Percentiles rank a stretch among this genome's conserved stretches.
These are phyloP conservation scores for Taxidea taxus DNA, from an alignment of 2,113 vertebrate genomes.

Conservation along the genomic window DNA sequence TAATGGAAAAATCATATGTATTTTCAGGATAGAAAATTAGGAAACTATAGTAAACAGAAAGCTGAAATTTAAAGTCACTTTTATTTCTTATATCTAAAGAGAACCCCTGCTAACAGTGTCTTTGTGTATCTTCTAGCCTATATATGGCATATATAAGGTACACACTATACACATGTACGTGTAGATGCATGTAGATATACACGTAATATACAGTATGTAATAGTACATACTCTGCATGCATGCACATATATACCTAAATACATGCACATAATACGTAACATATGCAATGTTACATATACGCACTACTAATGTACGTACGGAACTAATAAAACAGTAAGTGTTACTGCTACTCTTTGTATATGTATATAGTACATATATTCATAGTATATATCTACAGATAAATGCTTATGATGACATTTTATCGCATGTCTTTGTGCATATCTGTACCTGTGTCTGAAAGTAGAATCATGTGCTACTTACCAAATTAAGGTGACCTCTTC, in stretches of 20 bases:
- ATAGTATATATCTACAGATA: neutral
- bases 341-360: neutral
- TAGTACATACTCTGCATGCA: too few species aligned
- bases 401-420: too few species aligned
- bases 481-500: neutral
- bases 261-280: neutral
- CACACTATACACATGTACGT: too few species aligned
- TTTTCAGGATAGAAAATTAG: neutral
- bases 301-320: neutral
- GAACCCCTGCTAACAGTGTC: neutral
- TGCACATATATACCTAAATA: too few species aligned
- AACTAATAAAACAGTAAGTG: neutral
- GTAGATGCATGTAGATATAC: neutral
- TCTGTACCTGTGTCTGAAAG: neutral
- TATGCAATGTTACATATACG: too few species aligned
- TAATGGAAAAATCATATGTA: neutral
- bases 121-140: neutral
- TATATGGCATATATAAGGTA: neutral
- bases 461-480: neutral
- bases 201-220: neutral
- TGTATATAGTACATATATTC: neutral
- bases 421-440: neutral
- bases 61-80: neutral
- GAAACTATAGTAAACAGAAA: neutral
- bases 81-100: neutral